Evolutionary conservation across 1,140 invertebrate species (phyloP), one percentile per base, ranked within the genome.

Genomic region (Neocloeon triangulifer): DNA sequence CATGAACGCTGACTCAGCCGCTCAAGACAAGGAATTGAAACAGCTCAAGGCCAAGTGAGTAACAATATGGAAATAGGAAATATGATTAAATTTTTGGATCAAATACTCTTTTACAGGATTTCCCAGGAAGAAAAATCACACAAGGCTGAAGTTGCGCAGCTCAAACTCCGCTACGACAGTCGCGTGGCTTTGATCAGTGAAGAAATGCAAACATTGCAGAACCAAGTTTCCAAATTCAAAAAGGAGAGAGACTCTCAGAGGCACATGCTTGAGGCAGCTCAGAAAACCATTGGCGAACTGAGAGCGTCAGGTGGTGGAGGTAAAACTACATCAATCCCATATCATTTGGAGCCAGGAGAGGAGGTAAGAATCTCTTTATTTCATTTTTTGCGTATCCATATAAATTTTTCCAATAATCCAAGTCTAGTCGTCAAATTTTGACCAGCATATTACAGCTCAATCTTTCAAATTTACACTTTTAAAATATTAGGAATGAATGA

Each of bases 241-340:
- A 61, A 75, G 34, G 86, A 94, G 54, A 63, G 81, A 23, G 82
- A 92, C 46, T 77, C 76, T 18, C 88, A 84, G 42, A 81, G 84
- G 40, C 80, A 89, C 46, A 84, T 92, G 72, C 45, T 88, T 18
- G 80, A 88, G 44, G 67, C 69, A 12, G 77, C 80, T 0, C 80
- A 80, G 45, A 79, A 73, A 54, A 79, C 67, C 12, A 77, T 84
- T 33, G 62, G 66, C 0, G 76, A 82, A 38, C 53, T 80, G 1
- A 84, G 79, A 41, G 39, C 35, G 16, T 30, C 39, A 13, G 32
- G 34, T 13, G 6, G 22, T 12, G 25, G 33, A 23, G n/a, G n/a
- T n/a, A n/a, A n/a, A n/a, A n/a, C n/a, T n/a, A n/a, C n/a, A n/a
- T n/a, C n/a, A n/a, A n/a, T n/a, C n/a, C n/a, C 20, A 5, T 7